Conservation (phyloP, 2,888 invertebrate species). For the Drosophila diplacantha region DNA sequence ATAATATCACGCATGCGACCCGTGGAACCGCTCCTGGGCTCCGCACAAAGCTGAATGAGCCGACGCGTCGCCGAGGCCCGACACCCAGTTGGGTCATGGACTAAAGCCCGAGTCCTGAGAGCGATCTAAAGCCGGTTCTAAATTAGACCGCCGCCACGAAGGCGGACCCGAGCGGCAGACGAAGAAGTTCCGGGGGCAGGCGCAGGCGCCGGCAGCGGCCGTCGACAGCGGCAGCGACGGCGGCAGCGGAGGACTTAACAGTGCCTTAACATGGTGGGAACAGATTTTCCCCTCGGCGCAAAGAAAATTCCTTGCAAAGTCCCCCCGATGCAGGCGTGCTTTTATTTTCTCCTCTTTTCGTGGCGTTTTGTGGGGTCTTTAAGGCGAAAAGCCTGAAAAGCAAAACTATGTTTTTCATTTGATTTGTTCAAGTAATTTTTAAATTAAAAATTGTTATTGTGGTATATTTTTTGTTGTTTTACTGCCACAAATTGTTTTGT, state of each 20-base stretch:
- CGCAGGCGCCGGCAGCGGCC: slow-evolving; percentile 48
- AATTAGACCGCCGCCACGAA: slow-evolving; percentile 19
- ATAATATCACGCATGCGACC: slow-evolving; percentile 36
- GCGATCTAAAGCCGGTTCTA: slow-evolving; percentile 14
- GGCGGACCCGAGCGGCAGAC: slow-evolving; percentile 4
- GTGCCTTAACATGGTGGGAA: slow-evolving; percentile 50
- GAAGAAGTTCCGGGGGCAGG: slow-evolving; percentile 20
- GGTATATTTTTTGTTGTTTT: no score
- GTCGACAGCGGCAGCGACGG: slow-evolving; percentile 35
- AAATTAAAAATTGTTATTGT: no score
- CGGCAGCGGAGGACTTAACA: slow-evolving; percentile 17
- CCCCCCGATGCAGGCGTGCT: not conserved
- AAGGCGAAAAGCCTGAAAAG: slow-evolving; percentile 11
- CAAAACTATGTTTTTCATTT: no score
- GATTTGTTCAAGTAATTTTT: no score
- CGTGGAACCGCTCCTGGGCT: slow-evolving; percentile 18
- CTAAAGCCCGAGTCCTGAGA: slow-evolving; percentile 12
- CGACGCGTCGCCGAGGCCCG: not conserved
- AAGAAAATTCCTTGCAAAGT: slow-evolving; percentile 39
- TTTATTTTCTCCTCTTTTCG: slow-evolving; percentile 22
- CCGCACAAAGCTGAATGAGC: slow-evolving; percentile 51
- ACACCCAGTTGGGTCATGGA: slow-evolving; percentile 7
- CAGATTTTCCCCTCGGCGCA: slow-evolving; percentile 32
- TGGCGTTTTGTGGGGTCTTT: slow-evolving; percentile 46
- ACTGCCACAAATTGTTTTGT: no score